Evolutionary conservation across 2,113 vertebrate species (phyloP), one percentile per base, ranked within the genome.

Genomic region (Nerophis lumbriciformis): DNA sequence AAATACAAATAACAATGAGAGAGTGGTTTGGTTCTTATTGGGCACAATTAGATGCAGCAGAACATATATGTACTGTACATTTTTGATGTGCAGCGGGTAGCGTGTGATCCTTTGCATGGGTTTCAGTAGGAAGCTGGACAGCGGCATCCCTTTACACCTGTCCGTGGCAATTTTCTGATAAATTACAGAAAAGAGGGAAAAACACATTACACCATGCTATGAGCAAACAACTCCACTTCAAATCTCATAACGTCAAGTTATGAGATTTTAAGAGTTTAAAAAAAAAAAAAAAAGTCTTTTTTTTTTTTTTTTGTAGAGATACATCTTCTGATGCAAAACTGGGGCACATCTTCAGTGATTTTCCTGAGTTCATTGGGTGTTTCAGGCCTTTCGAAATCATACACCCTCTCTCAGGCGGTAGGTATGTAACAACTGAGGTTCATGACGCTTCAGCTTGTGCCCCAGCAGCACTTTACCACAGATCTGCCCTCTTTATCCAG

Each of bases 31-130:
- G 19, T 16, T n/a, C 5, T 16, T 10, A 42, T 49, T 9, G 5
- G 51, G 61, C 60, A 62, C 45, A 49, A 19, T 42, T 10, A 39
- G 37, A 39, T 61, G 28, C 38, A 53, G 28, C 19, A 35, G 51
- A 12, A 61, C 15, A n/a, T 36, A 36, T 55, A 39, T 12, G 61
- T 0, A 0, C 8, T 93, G 88, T 87, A 98, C 97, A 5, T 93
- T 97, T 85, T 93, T 94, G 70, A 99, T 96, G 84, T 97, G 93
- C 65, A 99, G 93, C 0, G 96, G 97, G 87, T 99, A 99, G 61
- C 97, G 94, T 0, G 97, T 98, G 82, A 99, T 97, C 81, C 96
- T 93, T 78, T 99, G 97, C 97, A 99, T 99, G 42, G 97, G 97
- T 60, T 99, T 99, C 79, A 98, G 89, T 69, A 98, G 90, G 86